Conservation (phyloP, 2,888 invertebrate genomes). For the Acronicta aceris region DNA sequence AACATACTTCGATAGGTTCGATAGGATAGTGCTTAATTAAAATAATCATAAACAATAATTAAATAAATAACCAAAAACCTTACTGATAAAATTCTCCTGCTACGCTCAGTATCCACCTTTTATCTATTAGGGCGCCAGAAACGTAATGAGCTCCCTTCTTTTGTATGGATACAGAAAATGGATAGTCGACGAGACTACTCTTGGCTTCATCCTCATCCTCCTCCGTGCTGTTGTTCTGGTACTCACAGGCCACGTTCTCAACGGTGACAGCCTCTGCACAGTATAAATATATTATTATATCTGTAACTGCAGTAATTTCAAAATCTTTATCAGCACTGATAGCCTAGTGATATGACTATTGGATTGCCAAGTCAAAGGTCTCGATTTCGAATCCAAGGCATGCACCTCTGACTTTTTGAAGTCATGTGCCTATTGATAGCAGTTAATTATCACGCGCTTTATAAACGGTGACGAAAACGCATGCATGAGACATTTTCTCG, state of each 20-base stretch:
- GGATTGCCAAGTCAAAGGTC: too few species aligned
- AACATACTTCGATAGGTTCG: too few species aligned
- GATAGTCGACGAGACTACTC: slow-evolving; percentile 64
- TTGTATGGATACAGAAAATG: slow-evolving; percentile 78
- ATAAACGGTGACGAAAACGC: too few species aligned
- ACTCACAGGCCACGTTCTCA: slow-evolving; percentile 38
- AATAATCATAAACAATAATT: too few species aligned
- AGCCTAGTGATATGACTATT: too few species aligned
- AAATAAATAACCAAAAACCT: slow-evolving; percentile 47
- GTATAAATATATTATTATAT: too few species aligned
- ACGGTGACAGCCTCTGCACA: slow-evolving; percentile 31
- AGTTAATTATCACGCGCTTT: too few species aligned
- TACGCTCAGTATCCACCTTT: slow-evolving; percentile 75
- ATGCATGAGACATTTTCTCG: too few species aligned
- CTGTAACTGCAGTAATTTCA: slow-evolving; percentile 6
- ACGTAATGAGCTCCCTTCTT: slow-evolving; percentile 77
- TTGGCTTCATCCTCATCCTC: slow-evolving; percentile 42
- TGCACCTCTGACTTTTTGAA: too few species aligned
- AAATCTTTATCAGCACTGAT: background rate
- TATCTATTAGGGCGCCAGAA: slow-evolving; percentile 75
- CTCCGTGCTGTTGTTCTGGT: slow-evolving; percentile 50
- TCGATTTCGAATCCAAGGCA: too few species aligned
- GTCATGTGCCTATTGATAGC: too few species aligned
- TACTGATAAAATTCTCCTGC: slow-evolving; percentile 81
- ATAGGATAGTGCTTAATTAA: too few species aligned